Base-by-base conservation (phyloP, 2,113 vertebrate genomes). In the Emydura subglobosa region DNA sequence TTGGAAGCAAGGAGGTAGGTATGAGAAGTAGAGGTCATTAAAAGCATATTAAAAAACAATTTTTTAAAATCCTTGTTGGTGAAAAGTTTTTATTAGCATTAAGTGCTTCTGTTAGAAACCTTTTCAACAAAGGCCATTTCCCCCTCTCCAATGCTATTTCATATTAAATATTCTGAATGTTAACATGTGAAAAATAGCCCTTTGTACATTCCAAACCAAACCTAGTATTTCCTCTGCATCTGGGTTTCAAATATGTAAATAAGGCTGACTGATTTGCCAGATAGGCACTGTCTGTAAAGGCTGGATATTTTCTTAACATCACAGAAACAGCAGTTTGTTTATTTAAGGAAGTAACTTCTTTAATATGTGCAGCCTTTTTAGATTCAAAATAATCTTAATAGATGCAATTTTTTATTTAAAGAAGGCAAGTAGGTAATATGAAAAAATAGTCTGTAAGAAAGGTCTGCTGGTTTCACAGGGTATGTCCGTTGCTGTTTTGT, bases 31-130 rank as follows among this genome's bases (percentile, higher is more conserved):
- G 98, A 98, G 98, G 97, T 98, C 98, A 98, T 99, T 99, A 99
- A 99, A 98, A 98, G 94, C 98, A 98, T 97, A 98, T 98, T 98
- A 97, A 98, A 98, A 97, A 97, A 80, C 95, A 96, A 96, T 97
- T 97, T 96, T 76, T 55, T 79, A 92, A 95, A 95, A 90, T 72
- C 87, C 85, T 92, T 82, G 19, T 85, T 57, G 87, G 80, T 10
- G 86, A 87, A 59, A 92, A 92, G 76, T 54, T 97, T 92, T 88
- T 92, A 92, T 91, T 95, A 94, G 91, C 78, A n/a, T 49, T n/a
- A 72, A 53, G 29, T 0, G 0, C 78, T 92, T 79, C 51, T 65
- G 79, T 87, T 94, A 86, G 79, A 90, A 87, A 82, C 42, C 82
- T 78, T 25, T 85, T 80, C 44, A 57, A 53, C 11, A 42, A 90